Evolutionary conservation across 2,797 vertebrate genomes (phyloP), one percentile per base, ranked within the genome.

Genomic region (Garrulus glandarius): DNA sequence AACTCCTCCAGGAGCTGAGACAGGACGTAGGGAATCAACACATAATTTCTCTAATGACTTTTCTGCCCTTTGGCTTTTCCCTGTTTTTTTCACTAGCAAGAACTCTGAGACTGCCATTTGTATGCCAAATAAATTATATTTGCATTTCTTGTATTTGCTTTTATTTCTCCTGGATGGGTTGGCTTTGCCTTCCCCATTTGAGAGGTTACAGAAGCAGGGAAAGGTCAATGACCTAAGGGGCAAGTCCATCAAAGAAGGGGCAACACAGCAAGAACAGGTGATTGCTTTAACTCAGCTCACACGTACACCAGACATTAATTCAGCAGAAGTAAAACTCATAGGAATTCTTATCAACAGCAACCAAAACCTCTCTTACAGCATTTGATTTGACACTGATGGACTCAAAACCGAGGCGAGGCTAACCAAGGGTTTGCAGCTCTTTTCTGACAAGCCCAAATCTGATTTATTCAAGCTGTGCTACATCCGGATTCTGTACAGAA

Each of bases 201-300:
- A 81, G 44, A 61, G 15, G 36, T 27, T 84, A 34, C 21, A 84
- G 50, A 65, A 18, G 47, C 29, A 88, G 29, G 8, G 18, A 63
- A 71, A 84, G 11, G 47, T 56, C 64, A 20, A 14, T 37, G 67
- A 84, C 64, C 21, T 52, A 44, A 63, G 29, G 37, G 30, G 27
- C 41, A 78, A 57, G 18, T 36, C 72, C 21, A 36, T 29, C 68
- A 47, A 50, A 92, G 52, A 53, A 44, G 7, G 9, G 19, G 64
- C 47, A 85, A 30, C 0, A 0, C 23, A 78, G 30, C 49, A 93
- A 34, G 1, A 1, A 80, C n/a, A 74, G 52, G 52, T 8, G 2
- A 85, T 23, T 69, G 64, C n/a, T 75, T 55, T 34, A 59, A 71
- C 46, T 87, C 70, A 69, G 74, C 21, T 75, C 34, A 22, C 2